phyloP scores from a whole-genome alignment of 2,113 vertebrate species.

The Pristiophorus japonicus region DNA sequence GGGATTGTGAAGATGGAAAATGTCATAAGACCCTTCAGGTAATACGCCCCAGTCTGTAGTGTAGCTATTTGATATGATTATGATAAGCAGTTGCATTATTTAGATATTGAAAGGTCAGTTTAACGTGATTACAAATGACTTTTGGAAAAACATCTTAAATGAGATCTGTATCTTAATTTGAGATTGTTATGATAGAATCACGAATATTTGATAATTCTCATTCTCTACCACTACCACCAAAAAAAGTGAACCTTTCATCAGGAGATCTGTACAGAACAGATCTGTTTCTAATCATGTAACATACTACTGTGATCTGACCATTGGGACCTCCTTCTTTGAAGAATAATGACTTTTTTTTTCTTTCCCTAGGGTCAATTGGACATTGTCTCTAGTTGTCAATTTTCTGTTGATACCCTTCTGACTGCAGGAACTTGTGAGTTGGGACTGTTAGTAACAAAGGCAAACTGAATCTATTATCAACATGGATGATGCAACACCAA shows the following conservation, averaged over 20 bases:
- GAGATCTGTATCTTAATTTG: neutral
- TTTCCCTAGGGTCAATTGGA: slow-evolving; percentile 38
- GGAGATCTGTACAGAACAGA: neutral
- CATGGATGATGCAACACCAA: neutral
- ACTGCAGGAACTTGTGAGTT: slow-evolving; percentile 41
- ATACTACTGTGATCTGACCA: too few relatives aligned
- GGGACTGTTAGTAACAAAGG: too few relatives aligned
- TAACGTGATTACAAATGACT: neutral
- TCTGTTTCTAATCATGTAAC: neutral
- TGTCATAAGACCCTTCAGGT: slow-evolving; percentile 11
- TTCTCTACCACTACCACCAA: too few relatives aligned
- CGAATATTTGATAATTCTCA: neutral
- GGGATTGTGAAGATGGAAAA: slow-evolving; percentile 38
- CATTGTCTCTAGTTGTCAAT: slow-evolving; percentile 39
- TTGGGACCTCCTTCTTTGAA: too few relatives aligned
- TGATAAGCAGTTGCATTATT: neutral
- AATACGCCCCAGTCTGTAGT: neutral
- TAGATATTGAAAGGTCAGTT: neutral
- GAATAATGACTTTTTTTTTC: neutral
- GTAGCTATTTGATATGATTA: neutral
- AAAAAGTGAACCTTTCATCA: neutral
- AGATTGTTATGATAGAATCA: neutral
- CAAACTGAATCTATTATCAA: neutral
- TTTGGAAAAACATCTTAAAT: neutral
- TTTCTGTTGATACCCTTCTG: slow-evolving; percentile 41